phyloP scores from a whole-genome alignment of 2,113 vertebrate species.

The Typhlomys cinereus region DNA sequence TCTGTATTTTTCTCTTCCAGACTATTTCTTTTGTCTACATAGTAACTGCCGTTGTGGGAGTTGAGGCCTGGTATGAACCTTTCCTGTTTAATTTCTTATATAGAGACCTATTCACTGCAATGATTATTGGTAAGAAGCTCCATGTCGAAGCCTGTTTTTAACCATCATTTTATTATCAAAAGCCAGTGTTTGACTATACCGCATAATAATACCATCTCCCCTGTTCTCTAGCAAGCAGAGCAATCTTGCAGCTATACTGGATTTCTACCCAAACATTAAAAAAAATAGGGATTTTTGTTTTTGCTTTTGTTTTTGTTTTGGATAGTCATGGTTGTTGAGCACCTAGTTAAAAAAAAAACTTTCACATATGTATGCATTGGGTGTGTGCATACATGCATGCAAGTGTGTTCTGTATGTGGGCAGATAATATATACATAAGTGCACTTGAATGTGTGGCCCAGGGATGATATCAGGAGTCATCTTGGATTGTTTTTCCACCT shows the following conservation, averaged over 20 bases:
- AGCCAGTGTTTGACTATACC: slow-evolving; percentile 63
- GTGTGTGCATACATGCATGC: too few species aligned
- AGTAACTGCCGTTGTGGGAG: slow-evolving; percentile 95
- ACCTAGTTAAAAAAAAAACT: too few species aligned
- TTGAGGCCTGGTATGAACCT: slow-evolving; percentile 97
- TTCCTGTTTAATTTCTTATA: slow-evolving; percentile 94
- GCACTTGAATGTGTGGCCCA: too few species aligned
- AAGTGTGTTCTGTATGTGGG: too few species aligned
- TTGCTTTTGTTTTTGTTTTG: too few species aligned
- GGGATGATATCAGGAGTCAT: too few species aligned
- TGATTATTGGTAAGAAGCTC: slow-evolving; percentile 96
- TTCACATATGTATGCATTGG: too few species aligned
- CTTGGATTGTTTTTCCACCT: too few species aligned
- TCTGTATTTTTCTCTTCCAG: slow-evolving; percentile 86
- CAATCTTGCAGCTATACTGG: background rate
- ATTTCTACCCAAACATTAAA: background rate
- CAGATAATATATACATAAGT: too few species aligned
- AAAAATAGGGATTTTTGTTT: background rate
- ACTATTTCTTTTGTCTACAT: slow-evolving; percentile 98
- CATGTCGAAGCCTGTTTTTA: slow-evolving; percentile 84
- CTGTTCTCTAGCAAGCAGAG: background rate
- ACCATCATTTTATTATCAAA: slow-evolving; percentile 69
- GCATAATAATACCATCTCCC: background rate
- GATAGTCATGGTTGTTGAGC: slow-evolving; percentile 26
- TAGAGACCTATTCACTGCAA: slow-evolving; percentile 96